These are phyloP conservation scores for Drosophila elegans DNA, from an alignment of 1,140 invertebrate genomes.

Conservation along the genomic window DNA sequence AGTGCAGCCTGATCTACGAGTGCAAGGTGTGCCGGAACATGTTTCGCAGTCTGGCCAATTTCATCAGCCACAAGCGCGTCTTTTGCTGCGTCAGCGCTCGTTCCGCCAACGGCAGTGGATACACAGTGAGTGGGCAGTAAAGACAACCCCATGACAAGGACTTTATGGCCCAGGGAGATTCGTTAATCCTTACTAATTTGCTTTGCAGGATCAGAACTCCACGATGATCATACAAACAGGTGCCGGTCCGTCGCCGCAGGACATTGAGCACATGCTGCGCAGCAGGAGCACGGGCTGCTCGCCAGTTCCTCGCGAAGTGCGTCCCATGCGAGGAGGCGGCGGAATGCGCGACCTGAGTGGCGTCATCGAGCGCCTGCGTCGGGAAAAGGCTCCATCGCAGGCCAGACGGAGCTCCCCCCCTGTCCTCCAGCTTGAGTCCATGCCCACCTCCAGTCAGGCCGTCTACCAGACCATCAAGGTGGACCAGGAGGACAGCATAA, in stretches of 20 bases:
- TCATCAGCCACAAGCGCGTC: slow-evolving; percentile 92
- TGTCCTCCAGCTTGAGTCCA: slow-evolving; percentile 65
- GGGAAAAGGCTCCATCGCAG: slow-evolving; percentile 52
- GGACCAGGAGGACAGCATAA: slow-evolving; percentile 68
- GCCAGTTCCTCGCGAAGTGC: slow-evolving; percentile 62
- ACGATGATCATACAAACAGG: slow-evolving; percentile 69
- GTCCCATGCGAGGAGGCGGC: slow-evolving; percentile 47
- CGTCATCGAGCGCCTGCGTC: slow-evolving; percentile 75
- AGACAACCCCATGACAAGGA: slow-evolving; percentile 24
- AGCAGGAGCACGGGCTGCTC: slow-evolving; percentile 70
- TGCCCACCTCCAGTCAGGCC: slow-evolving; percentile 68
- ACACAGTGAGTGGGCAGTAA: slow-evolving; percentile 86
- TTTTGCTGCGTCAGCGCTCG: slow-evolving; percentile 87
- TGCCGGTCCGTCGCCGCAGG: slow-evolving; percentile 43
- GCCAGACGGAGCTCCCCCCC: slow-evolving; percentile 27
- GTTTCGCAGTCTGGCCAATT: slow-evolving; percentile 93
- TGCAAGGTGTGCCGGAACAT: slow-evolving; percentile 93
- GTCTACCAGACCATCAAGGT: slow-evolving; percentile 80
- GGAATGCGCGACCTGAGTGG: slow-evolving; percentile 72
- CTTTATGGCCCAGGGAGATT: background rate
- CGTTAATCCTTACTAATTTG: background rate
- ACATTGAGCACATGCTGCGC: slow-evolving; percentile 64
- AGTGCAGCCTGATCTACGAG: slow-evolving; percentile 94
- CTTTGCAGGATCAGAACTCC: slow-evolving; percentile 63
- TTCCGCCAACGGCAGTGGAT: slow-evolving; percentile 82